Base-by-base conservation (phyloP, 2,888 invertebrate species). In the Amiota minor region DNA sequence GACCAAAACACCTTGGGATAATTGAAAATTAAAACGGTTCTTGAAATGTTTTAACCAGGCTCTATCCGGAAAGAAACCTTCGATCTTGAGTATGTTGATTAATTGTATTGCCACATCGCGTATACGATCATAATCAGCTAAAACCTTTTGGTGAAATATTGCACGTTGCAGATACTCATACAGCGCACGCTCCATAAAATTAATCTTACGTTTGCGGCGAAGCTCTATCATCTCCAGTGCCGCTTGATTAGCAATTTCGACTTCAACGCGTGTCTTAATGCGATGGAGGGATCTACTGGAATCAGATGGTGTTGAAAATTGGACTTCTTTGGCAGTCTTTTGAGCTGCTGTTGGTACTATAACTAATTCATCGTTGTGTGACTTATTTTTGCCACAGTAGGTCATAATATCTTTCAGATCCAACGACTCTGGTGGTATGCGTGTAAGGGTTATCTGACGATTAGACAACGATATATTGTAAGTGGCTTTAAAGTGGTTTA, bases 141-240 rank as follows among this genome's bases (percentile, higher is more conserved):
- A 79, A 71, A 85, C 83, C 55, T 82, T 78, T 71, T 85, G 85
- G 73, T 88, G 88, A n/a, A 82, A 81, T 50, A 86, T 87, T 1
- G 88, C 83, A 10, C 89, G 85, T 20, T 85, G 83, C 59, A 87
- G 82, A 76, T 89, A 89, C 74, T 89, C 89, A 59, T 81, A 85
- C 11, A 89, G 78, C 0, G 87, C 87, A 69, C 85, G 86, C 67
- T 87, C 85, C 59, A 89, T 72, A n/a, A 89, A 88, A 6, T 77
- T 82, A 2, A 89, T 85, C 72, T 89, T 89, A 0, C 87, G 81
- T 62, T 80, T 79, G 18, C 89, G 86, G 0, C 86, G 80, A 56
- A 79, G 73, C 65, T 82, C 80, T 18, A 88, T 75, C 67, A 87
- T 88, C 4, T 78, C 81, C 64, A 81, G 73, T 0, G 84, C 82